A percentile compares a stretch with the other conserved stretches of the same genome.
These are phyloP conservation scores for Ophion obscuratus DNA, from an alignment of 2,888 invertebrate genomes.

Conservation along the genomic window DNA sequence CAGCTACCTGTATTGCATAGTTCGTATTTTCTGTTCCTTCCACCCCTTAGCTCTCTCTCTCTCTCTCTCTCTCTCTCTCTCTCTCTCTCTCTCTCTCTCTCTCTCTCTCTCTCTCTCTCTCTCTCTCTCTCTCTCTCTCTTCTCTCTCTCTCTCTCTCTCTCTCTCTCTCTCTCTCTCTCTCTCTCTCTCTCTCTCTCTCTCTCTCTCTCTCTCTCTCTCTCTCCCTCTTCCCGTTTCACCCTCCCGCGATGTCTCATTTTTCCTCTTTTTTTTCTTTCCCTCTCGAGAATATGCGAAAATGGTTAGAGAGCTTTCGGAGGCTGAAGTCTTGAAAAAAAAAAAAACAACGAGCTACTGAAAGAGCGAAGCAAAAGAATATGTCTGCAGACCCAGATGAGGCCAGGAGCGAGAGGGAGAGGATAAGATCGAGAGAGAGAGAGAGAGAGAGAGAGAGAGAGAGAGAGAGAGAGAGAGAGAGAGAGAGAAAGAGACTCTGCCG, in stretches of 20 bases:
- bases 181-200: conserved; percentile 18
- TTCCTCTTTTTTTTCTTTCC: conserved; percentile 18
- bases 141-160: background rate
- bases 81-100: conserved; percentile 10
- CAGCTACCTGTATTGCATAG: conserved; percentile 32
- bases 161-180: conserved; percentile 20
- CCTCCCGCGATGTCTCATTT: background rate
- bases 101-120: conserved; percentile 25
- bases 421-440: background rate
- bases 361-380: conserved; percentile 43
- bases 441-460: background rate
- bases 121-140: conserved; percentile 6
- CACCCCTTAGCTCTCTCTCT: conserved; percentile 7
- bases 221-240: background rate
- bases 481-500: conserved; percentile 11
- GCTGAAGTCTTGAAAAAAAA: conserved; percentile 59
- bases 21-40: conserved; percentile 27
- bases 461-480: background rate
- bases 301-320: conserved; percentile 54
- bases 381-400: conserved; percentile 36
- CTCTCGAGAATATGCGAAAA: conserved; percentile 51
- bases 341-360: conserved; percentile 53
- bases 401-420: background rate
- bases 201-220: conserved; percentile 3
- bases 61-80: conserved; percentile 24